A percentile compares a stretch with the other conserved stretches of the same genome.
These are phyloP conservation scores for Callinectes sapidus DNA, from an alignment of 2,888 invertebrate species.

Conservation along the genomic window DNA sequence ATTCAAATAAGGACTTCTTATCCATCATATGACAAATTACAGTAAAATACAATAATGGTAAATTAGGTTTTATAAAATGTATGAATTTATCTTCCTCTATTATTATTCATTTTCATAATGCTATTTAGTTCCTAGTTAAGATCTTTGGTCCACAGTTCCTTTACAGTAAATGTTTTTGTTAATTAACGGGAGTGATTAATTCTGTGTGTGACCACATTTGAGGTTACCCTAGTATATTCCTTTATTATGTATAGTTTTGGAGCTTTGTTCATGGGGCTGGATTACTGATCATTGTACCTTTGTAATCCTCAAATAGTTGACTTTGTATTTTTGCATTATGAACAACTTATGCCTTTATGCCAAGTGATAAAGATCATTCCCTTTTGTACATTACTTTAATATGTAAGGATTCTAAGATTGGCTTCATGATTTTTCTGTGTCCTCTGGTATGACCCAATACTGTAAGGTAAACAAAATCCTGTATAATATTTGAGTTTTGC, in stretches of 20 bases:
- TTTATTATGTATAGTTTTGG: background rate
- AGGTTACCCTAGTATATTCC: background rate
- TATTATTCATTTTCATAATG: background rate
- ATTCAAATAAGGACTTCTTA: too few relatives aligned
- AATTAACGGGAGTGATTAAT: background rate
- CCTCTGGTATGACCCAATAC: background rate
- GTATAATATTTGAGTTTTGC: background rate
- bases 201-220: background rate
- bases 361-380: background rate
- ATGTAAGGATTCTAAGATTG: slow-evolving; percentile 17
- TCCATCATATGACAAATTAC: background rate
- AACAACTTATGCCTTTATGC: background rate
- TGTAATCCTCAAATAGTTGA: background rate
- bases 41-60: background rate
- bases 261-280: background rate
- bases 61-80: background rate
- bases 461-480: background rate
- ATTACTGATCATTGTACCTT: background rate
- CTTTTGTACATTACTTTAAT: background rate
- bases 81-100: background rate
- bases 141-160: background rate
- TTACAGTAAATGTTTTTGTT: background rate
- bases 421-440: background rate
- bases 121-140: background rate
- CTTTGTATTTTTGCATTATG: background rate